Percentiles rank a stretch among this genome's conserved stretches.
Conservation (phyloP, 2,113 vertebrate species). For the Hyaena hyaena region DNA sequence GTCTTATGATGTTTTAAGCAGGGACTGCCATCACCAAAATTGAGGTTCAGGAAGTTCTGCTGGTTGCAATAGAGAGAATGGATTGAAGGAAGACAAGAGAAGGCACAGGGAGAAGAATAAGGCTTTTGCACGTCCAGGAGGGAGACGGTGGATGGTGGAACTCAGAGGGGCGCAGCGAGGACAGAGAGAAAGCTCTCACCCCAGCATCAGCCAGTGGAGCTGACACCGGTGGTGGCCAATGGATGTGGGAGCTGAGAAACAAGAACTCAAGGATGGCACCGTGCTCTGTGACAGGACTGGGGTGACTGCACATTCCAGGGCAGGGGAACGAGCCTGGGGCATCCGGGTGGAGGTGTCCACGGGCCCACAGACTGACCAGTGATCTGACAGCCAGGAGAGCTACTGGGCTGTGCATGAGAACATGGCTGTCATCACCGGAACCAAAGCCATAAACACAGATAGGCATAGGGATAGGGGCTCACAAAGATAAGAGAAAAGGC, state of each 20-base stretch:
- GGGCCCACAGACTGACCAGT: neutral
- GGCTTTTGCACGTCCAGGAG: neutral
- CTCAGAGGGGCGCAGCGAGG: neutral
- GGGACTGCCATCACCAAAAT: neutral
- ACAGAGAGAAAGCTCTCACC: neutral
- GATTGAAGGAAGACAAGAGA: neutral
- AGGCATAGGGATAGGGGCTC: neutral
- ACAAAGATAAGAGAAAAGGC: neutral
- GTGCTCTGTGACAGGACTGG: fast-evolving
- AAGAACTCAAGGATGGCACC: neutral
- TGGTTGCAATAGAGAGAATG: neutral
- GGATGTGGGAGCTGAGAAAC: neutral
- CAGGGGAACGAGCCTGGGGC: fast-evolving
- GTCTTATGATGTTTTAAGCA: neutral
- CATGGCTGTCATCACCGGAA: neutral
- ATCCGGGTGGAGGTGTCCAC: no score
- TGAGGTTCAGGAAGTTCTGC: neutral
- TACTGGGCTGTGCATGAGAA: neutral
- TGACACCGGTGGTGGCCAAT: neutral
- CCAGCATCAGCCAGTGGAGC: neutral
- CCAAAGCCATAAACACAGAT: neutral
- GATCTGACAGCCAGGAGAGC: neutral
- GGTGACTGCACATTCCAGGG: fast-evolving
- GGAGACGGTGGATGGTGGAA: neutral
- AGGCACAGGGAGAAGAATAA: neutral